Evolutionary conservation across 1,140 invertebrate species (phyloP), one percentile per base, ranked within the genome.

Genomic region (Drosophila tani): DNA sequence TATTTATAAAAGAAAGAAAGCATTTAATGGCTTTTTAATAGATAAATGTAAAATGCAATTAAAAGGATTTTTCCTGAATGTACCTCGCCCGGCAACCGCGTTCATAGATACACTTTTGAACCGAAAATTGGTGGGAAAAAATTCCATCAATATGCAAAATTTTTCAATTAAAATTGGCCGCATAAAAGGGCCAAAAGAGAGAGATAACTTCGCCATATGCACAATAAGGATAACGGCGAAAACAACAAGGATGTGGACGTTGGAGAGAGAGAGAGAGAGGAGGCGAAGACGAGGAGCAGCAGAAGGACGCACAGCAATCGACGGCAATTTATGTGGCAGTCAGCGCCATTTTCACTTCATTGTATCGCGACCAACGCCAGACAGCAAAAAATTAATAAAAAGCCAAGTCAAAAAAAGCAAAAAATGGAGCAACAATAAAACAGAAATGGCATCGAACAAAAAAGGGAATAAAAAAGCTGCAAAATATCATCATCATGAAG

Each of bases 131-230:
- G 5, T 12, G 49, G 66, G 51, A 81, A 82, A 88, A 84, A 88
- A 90, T 90, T 90, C 85, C 81, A 90, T 90, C 85, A 90, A 90
- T 90, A 90, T 90, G 85, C 85, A 90, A 90, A 90, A 90, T 76
- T 90, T 88, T 90, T 90, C 85, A 90, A 90, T 90, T 90, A 90
- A 90, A 90, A 90, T 90, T 90, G 81, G 64, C 67, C 75, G 53
- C 63, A 76, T 69, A 90, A 88, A 81, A 19, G 63, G 74, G 55
- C 78, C 55, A 58, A 77, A 66, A 81, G 40, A 15, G 51, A 19
- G 53, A 55, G 84, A 87, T 87, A 90, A 81, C 85, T 88, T 62
- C 63, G 69, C 65, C 78, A 90, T 81, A 85, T 90, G 81, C 63
- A 68, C 80, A 79, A 71, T 79, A 65, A 79, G 55, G 65, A 77